Conservation (phyloP, 2,888 invertebrate species). For the Lottia scabra region DNA sequence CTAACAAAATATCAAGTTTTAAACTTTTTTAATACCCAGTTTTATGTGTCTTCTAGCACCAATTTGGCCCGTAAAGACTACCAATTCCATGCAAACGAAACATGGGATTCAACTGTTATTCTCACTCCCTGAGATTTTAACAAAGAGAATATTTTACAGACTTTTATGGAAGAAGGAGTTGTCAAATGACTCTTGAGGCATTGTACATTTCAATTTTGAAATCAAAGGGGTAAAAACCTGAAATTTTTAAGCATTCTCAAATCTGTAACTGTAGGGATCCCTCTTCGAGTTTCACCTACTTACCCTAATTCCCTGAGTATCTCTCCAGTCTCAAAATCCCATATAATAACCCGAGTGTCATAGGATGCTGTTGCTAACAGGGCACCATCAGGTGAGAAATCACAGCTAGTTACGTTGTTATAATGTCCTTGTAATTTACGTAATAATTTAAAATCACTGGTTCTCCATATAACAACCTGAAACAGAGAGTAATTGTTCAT, state of each 20-base stretch:
- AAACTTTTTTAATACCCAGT: too few relatives aligned
- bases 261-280: not conserved
- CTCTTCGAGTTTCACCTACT: conserved; percentile 20
- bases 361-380: conserved; percentile 72
- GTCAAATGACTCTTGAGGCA: too few relatives aligned
- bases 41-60: not conserved
- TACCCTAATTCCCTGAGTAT: conserved; percentile 56
- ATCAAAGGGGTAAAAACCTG: too few relatives aligned
- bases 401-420: conserved; percentile 71
- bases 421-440: conserved; percentile 70
- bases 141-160: too few relatives aligned
- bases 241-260: too few relatives aligned
- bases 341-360: conserved; percentile 72
- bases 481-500: conserved; percentile 21
- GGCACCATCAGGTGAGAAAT: conserved; percentile 72
- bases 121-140: too few relatives aligned
- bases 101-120: too few relatives aligned
- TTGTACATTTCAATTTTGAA: too few relatives aligned
- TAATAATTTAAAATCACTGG: conserved; percentile 41
- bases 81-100: not conserved
- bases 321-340: conserved; percentile 71
- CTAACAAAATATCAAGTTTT: too few relatives aligned
- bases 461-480: conserved; percentile 71
- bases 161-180: too few relatives aligned
- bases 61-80: not conserved